phyloP scores from a whole-genome alignment of 1,140 invertebrate genomes.

The Cotesia chilonis region DNA sequence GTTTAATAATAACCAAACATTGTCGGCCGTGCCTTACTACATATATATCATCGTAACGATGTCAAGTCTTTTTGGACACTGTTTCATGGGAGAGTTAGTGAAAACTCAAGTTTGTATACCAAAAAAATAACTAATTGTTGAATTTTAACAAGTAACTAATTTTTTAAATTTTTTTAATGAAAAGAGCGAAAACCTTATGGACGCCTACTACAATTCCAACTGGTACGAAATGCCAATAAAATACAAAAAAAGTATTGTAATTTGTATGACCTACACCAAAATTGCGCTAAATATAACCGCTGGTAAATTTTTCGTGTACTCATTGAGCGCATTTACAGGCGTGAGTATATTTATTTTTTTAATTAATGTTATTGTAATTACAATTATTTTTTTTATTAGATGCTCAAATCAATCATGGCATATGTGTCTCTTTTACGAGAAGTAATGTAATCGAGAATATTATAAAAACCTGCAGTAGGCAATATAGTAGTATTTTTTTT shows the following conservation, averaged over 20 bases:
- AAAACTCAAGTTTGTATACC: no score
- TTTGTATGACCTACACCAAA: conserved; percentile 23
- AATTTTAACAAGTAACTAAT: background rate
- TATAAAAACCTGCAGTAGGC: no score
- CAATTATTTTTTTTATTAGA: conserved; percentile 9
- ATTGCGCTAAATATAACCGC: conserved; percentile 19
- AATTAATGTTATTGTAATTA: background rate
- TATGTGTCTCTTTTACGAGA: conserved; percentile 26
- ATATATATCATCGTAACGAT: no score
- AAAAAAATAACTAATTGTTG: no score
- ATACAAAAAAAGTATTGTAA: conserved; percentile 1
- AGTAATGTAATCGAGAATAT: background rate
- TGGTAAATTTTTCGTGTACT: conserved; percentile 26
- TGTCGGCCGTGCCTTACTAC: no score
- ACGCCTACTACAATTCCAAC: conserved; percentile 43
- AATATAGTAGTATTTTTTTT: no score
- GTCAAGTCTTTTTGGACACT: no score
- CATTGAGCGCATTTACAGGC: background rate
- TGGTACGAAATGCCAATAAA: conserved; percentile 24
- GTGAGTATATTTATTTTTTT: conserved; percentile 16
- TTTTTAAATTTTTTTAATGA: background rate
- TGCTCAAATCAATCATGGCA: conserved; percentile 24
- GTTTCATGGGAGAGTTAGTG: no score
- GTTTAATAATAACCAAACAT: no score
- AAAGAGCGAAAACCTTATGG: conserved; percentile 61